Evolutionary conservation across 2,888 invertebrate genomes (phyloP), one percentile per base, ranked within the genome.

Genomic region (Macropis europaea): DNA sequence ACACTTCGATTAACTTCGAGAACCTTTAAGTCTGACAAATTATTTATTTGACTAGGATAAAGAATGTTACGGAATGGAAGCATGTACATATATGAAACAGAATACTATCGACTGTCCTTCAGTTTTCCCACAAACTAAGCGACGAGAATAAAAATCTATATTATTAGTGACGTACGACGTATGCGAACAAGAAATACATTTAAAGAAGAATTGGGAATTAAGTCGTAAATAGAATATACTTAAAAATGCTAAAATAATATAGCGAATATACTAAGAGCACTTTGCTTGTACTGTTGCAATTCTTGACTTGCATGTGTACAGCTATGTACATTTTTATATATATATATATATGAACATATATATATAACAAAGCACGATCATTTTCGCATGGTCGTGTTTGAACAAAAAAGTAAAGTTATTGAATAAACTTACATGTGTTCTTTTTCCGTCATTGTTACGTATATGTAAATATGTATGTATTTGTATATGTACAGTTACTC

Each of bases 291-390:
- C 86, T 84, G 85, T 86, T 87, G 88, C 87, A 88, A 87, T 81
- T 87, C 84, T 83, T 74, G 76, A 87, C 82, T 87, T 87, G 86
- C 86, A 86, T 84, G 85, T 87, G 86, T 88, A 87, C 87, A 87
- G 87, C 84, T 83, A 86, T 87, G 87, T 87, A 88, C 86, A 86
- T 87, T 88, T 88, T 86, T 87, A 82, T 87, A 88, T 86, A 86
- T 85, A 4, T 26, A 26, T 26, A 26, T 26, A 26, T 6, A 26
- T 26, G 6, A 3, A 26, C 26, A 26, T 6, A 69, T n/a, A 69
- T 69, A 69, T n/a, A n/a, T n/a, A 85, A 86, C 83, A 84, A 85
- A 81, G 77, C 77, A 73, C 70, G 77, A 52, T 73, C 79, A 72
- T 77, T 66, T 73, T 66, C 56, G 32, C 40, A 50, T 82, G 83